These are phyloP conservation scores for Bucorvus abyssinicus DNA, from an alignment of 2,797 vertebrate genomes.

Conservation along the genomic window DNA sequence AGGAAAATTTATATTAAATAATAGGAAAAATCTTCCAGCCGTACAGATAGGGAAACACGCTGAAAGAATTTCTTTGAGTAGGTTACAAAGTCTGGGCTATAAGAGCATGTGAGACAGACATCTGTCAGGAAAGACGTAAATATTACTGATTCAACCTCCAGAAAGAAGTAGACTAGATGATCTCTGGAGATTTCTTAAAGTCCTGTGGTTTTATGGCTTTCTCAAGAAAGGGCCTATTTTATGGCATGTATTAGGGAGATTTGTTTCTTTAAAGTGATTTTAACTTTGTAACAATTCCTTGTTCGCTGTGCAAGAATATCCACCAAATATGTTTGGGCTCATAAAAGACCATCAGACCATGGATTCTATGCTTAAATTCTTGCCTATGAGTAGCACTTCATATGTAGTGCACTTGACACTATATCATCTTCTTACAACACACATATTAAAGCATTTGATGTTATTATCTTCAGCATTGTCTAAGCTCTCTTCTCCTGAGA, in stretches of 20 bases:
- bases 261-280: neutral
- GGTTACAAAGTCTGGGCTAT: neutral
- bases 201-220: neutral
- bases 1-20: neutral
- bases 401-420: neutral
- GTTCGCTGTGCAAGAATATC: neutral
- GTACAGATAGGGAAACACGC: neutral
- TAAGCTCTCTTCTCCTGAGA: neutral
- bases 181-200: neutral
- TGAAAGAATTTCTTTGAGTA: neutral
- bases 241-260: neutral
- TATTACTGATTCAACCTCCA: neutral
- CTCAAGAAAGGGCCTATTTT: neutral
- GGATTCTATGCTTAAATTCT: neutral
- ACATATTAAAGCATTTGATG: neutral
- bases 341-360: neutral
- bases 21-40: neutral
- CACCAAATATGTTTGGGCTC: neutral
- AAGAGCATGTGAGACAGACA: neutral
- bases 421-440: neutral
- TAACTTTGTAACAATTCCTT: neutral
- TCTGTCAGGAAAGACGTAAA: neutral
- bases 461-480: neutral
- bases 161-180: neutral
- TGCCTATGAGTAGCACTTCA: neutral